phyloP scores from a whole-genome alignment of 2,888 invertebrate genomes.

The Spicauda simplicius region DNA sequence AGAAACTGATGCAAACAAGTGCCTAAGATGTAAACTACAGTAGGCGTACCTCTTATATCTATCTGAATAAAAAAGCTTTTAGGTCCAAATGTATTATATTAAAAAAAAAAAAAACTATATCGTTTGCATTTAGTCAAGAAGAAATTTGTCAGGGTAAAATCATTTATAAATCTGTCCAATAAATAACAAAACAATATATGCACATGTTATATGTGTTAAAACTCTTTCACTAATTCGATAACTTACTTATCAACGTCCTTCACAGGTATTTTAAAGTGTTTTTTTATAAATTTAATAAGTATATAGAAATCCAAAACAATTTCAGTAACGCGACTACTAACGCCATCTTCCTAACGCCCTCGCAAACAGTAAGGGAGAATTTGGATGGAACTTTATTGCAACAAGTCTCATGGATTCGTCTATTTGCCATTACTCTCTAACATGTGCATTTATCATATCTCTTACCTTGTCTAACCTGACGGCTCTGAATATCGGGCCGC shows the following conservation, averaged over 20 bases:
- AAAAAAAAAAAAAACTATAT: too few species aligned
- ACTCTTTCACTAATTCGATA: too few species aligned
- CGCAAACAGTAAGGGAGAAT: slow-evolving; percentile 61
- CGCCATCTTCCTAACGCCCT: slow-evolving; percentile 72
- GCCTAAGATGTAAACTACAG: too few species aligned
- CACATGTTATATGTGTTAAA: too few species aligned
- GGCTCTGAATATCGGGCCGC: slow-evolving; percentile 54
- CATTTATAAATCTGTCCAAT: neutral
- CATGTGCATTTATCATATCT: slow-evolving; percentile 51
- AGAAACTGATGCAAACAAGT: too few species aligned
- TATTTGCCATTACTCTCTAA: slow-evolving; percentile 60
- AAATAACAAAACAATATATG: too few species aligned
- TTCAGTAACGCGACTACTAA: slow-evolving; percentile 50
- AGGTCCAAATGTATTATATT: too few species aligned
- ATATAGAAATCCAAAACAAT: neutral
- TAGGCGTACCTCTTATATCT: too few species aligned
- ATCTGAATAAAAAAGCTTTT: too few species aligned
- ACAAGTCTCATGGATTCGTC: slow-evolving; percentile 63
- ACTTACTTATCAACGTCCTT: too few species aligned
- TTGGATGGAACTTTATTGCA: slow-evolving; percentile 66
- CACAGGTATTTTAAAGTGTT: too few species aligned
- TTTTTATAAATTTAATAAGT: neutral
- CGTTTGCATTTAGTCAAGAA: too few species aligned
- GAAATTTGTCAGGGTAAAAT: neutral
- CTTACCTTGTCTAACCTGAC: slow-evolving; percentile 59